Conservation (phyloP, 2,113 vertebrate species). For the Pandion haliaetus region DNA sequence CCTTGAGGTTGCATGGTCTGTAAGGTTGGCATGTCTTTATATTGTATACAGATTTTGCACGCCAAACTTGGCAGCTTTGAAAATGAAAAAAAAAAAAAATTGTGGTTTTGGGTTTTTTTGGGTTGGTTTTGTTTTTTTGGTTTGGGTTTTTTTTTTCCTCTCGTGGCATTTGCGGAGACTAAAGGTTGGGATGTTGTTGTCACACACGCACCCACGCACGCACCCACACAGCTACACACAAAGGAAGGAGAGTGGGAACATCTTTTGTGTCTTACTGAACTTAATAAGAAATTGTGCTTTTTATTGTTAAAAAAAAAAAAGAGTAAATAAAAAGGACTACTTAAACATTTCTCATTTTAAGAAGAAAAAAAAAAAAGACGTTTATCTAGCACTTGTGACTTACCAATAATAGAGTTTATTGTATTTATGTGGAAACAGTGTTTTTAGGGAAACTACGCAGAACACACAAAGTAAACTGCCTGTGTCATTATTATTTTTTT, state of each 20-base stretch:
- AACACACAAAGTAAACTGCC: slow-evolving; percentile 69
- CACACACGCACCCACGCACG: not conserved
- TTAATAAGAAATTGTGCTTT: slow-evolving; percentile 80
- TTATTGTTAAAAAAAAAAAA: slow-evolving; percentile 70
- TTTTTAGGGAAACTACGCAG: slow-evolving; percentile 75
- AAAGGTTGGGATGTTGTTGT: slow-evolving; percentile 57
- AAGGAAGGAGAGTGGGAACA: slow-evolving; percentile 54
- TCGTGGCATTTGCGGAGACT: slow-evolving; percentile 52
- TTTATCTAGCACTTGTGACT: slow-evolving; percentile 88
- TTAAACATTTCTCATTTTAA: slow-evolving; percentile 83
- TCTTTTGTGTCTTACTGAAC: slow-evolving; percentile 72
- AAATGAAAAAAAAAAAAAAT: not conserved
- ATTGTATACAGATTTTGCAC: slow-evolving; percentile 76
- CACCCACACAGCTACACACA: slow-evolving; percentile 22
- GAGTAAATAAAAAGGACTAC: slow-evolving; percentile 72
- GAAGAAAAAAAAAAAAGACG: slow-evolving; percentile 49
- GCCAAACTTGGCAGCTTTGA: slow-evolving; percentile 75
- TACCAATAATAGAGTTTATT: slow-evolving; percentile 78
- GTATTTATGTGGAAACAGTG: slow-evolving; percentile 89
- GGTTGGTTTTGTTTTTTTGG: not conserved
- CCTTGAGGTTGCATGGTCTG: slow-evolving; percentile 84
- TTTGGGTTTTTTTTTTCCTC: not conserved
- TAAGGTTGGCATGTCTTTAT: slow-evolving; percentile 85
- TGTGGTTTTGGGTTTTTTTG: not conserved
- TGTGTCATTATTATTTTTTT: slow-evolving; percentile 45